A percentile compares a stretch with the other conserved stretches of the same genome.
phyloP scores from a whole-genome alignment of 2,797 vertebrate genomes.

The Phrynocephalus forsythii region DNA sequence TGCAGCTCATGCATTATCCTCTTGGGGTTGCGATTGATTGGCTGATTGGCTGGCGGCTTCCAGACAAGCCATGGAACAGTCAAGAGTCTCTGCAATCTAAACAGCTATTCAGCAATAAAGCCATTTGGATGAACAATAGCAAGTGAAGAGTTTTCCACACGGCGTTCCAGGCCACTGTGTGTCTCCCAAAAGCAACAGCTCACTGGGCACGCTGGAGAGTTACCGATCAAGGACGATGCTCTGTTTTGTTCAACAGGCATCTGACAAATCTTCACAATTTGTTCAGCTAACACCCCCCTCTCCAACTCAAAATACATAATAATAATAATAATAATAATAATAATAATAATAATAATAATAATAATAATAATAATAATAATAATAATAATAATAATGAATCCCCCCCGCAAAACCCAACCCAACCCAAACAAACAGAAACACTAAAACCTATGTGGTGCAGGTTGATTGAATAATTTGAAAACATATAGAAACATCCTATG shows the following conservation, averaged over 20 bases:
- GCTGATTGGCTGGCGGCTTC: slow-evolving; percentile 20
- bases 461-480: not conserved
- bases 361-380: too few species aligned
- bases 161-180: slow-evolving; percentile 49
- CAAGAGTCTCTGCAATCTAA: slow-evolving; percentile 29
- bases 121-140: slow-evolving; percentile 44
- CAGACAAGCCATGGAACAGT: slow-evolving; percentile 32
- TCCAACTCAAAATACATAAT: slow-evolving; percentile 1
- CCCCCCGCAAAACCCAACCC: too few species aligned
- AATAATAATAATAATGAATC: too few species aligned
- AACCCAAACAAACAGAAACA: too few species aligned
- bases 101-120: slow-evolving; percentile 51
- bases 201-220: slow-evolving; percentile 47
- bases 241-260: slow-evolving; percentile 39
- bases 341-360: too few species aligned
- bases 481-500: not conserved
- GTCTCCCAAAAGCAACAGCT: slow-evolving; percentile 61
- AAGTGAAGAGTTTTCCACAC: slow-evolving; percentile 60
- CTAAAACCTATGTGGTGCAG: too few species aligned
- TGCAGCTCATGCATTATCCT: slow-evolving; percentile 14
- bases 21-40: slow-evolving; percentile 14
- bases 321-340: not conserved
- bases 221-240: slow-evolving; percentile 61
- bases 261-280: slow-evolving; percentile 45
- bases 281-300: slow-evolving; percentile 44